phyloP scores from a whole-genome alignment of 2,113 vertebrate species.

The Morone chrysops region DNA sequence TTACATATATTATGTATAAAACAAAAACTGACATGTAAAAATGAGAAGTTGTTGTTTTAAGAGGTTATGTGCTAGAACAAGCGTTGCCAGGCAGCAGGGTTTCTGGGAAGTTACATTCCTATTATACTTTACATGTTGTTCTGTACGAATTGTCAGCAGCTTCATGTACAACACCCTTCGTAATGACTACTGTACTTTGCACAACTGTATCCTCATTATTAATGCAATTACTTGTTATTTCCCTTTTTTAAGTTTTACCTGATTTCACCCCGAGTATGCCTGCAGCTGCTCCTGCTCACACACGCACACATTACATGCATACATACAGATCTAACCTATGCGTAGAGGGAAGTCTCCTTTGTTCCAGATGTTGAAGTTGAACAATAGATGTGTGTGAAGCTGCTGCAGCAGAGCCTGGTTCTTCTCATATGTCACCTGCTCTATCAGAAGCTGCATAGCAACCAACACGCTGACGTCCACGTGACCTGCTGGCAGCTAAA shows the following conservation, averaged over 20 bases:
- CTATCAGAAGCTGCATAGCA: slow-evolving; percentile 92
- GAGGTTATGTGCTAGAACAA: not conserved
- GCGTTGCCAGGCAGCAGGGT: not conserved
- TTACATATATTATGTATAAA: too few species aligned
- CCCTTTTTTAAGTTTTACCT: not conserved
- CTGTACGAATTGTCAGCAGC: too few species aligned
- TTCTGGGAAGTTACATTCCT: not conserved
- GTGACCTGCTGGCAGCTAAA: slow-evolving; percentile 88
- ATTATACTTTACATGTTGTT: not conserved
- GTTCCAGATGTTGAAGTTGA: slow-evolving; percentile 98
- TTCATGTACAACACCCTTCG: not conserved
- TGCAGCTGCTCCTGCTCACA: too few species aligned
- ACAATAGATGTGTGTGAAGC: slow-evolving; percentile 93
- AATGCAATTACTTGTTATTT: not conserved
- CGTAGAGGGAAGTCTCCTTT: slow-evolving; percentile 96
- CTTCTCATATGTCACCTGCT: slow-evolving; percentile 93
- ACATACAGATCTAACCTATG: slow-evolving; percentile 86
- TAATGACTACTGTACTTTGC: not conserved
- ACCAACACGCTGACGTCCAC: slow-evolving; percentile 96
- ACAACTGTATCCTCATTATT: not conserved
- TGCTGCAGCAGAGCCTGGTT: slow-evolving; percentile 92
- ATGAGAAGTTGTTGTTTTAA: too few species aligned
- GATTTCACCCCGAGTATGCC: not conserved
- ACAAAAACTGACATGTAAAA: not conserved
- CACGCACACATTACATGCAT: not conserved